Percentiles rank a stretch among this genome's conserved stretches.
Evolutionary conservation across 1,140 invertebrate species (phyloP).

Genomic region (Grapholita molesta): DNA sequence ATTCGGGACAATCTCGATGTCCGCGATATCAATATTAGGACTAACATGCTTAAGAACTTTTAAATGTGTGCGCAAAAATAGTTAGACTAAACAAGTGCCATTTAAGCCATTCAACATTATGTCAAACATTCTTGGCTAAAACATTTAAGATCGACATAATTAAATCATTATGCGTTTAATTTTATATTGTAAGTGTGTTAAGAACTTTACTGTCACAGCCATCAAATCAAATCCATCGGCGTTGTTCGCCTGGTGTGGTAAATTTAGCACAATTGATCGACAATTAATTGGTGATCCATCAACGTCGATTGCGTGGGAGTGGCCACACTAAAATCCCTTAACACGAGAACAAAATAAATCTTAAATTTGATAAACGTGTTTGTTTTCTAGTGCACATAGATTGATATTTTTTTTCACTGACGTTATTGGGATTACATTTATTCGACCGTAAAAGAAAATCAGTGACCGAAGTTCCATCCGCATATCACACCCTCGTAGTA

Average conservation of each 20-base stretch:
- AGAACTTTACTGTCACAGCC: not conserved
- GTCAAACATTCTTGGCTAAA: too few relatives aligned
- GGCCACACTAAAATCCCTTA: not conserved
- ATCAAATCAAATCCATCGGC: not conserved
- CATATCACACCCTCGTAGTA: conserved; percentile 21
- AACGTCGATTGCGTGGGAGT: not conserved
- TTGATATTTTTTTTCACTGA: conserved; percentile 24
- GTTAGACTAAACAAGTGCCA: too few relatives aligned
- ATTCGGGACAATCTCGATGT: too few relatives aligned
- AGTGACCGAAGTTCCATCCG: conserved; percentile 20
- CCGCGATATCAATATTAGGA: too few relatives aligned
- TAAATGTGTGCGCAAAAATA: too few relatives aligned
- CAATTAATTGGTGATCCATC: not conserved
- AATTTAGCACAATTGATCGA: not conserved
- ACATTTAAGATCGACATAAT: too few relatives aligned
- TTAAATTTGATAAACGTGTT: not conserved
- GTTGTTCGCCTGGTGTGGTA: not conserved
- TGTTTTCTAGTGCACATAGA: not conserved
- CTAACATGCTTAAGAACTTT: too few relatives aligned
- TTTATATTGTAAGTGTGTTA: not conserved
- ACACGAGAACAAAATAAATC: not conserved
- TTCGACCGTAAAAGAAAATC: conserved; percentile 41
- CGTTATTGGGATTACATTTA: conserved; percentile 37
- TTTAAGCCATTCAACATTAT: too few relatives aligned
- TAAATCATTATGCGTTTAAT: too few relatives aligned